Evolutionary conservation across 1,140 invertebrate species (phyloP), one percentile per base, ranked within the genome.

Genomic region (Atta colombica): DNA sequence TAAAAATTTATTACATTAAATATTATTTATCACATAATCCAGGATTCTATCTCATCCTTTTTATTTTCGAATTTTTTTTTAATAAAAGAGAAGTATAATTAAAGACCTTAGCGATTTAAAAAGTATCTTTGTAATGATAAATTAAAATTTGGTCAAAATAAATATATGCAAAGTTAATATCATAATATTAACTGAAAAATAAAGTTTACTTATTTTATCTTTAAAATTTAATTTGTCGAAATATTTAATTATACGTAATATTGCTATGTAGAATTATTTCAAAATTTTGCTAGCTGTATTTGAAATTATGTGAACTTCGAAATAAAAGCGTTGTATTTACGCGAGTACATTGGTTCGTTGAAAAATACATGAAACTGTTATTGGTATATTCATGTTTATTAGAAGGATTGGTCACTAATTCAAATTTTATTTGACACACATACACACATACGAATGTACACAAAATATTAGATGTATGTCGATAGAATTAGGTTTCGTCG

Each of bases 161-260:
- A 74, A 45, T 45, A 45, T 45, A 45, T 10, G 39, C 39, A 45
- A 45, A 45, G 39, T 45, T 45, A 35, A 4, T 53, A 16, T 8
- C 35, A 39, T 39, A 2, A 35, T n/a, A 21, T 58, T 51, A 35
- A 53, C 2, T 71, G 5, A 51, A 71, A 74, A 58, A 58, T 58
- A 58, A 7, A 1, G 18, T 55, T 45, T 55, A 35, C 5, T 12
- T 58, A 18, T 14, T 55, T 35, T 53, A 58, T 2, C 6, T 58
- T 55, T 7, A 53, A 72, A 72, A 4, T 31, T 72, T 72, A 31
- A 53, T 55, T 72, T 55, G 16, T 10, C 25, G 31, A 72, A 53
- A 31, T 72, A 31, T 72, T 72, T 58, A 35, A 58, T 74, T 58
- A 21, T 21, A 31, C 5, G 8, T 31, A 21, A 12, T 39, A 21